Conservation (phyloP, 2,888 invertebrate genomes). For the Timema podura region DNA sequence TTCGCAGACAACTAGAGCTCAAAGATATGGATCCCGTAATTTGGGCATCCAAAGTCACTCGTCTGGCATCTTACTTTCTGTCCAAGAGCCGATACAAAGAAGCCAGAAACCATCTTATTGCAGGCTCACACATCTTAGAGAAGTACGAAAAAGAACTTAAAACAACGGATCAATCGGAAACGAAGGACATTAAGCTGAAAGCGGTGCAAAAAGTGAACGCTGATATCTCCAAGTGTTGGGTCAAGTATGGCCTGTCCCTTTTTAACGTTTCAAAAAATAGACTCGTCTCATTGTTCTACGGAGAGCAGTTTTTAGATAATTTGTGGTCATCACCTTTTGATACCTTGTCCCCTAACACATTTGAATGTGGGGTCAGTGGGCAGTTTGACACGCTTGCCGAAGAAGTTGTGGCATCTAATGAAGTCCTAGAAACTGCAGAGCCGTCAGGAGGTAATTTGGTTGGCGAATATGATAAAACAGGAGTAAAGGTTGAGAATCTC, state of each 20-base stretch:
- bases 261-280: constrained; percentile 55
- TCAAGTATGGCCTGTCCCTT: constrained; percentile 56
- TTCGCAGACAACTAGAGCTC: constrained; percentile 54
- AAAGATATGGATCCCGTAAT: constrained; percentile 55
- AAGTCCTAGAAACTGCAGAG: too few species aligned
- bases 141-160: constrained; percentile 53
- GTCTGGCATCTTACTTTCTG: constrained; percentile 52
- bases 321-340: too few species aligned
- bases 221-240: constrained; percentile 57
- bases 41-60: constrained; percentile 54
- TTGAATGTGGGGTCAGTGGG: too few species aligned
- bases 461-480: too few species aligned
- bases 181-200: background rate
- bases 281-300: constrained; percentile 16
- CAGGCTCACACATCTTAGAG: constrained; percentile 54
- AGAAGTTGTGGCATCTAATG: too few species aligned
- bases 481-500: too few species aligned
- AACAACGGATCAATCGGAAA: constrained; percentile 32
- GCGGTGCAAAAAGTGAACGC: constrained; percentile 39
- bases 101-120: constrained; percentile 63
- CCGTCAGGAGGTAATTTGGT: too few species aligned
- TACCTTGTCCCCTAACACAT: too few species aligned
- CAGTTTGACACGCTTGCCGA: too few species aligned
- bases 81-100: constrained; percentile 40
- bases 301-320: too few species aligned